Conservation (phyloP, 2,888 invertebrate species). For the Megalurothrips usitatus region DNA sequence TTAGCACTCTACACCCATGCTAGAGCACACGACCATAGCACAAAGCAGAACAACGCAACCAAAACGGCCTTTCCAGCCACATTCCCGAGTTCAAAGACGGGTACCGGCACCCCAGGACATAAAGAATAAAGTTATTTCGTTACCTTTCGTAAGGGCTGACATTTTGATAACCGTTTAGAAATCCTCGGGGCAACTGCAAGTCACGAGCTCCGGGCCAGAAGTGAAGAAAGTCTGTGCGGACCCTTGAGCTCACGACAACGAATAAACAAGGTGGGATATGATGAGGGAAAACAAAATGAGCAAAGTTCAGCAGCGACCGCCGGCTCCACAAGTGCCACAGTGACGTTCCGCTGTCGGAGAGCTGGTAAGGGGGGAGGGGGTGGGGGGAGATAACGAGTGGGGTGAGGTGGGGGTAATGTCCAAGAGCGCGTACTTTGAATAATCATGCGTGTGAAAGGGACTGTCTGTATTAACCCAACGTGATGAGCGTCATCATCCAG, state of each 20-base stretch:
- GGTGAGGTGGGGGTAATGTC: background rate
- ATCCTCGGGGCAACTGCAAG: background rate
- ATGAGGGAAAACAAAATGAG: background rate
- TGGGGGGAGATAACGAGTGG: background rate
- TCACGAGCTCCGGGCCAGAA: background rate
- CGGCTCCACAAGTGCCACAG: constrained; percentile 4
- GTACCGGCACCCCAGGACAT: background rate
- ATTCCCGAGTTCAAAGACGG: background rate
- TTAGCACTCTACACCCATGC: background rate
- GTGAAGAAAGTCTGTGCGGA: background rate
- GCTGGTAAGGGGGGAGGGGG: background rate
- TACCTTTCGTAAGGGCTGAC: constrained; percentile 4
- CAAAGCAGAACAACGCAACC: background rate
- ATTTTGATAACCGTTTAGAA: background rate
- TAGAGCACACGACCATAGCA: background rate
- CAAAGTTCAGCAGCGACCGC: background rate
- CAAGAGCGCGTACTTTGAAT: background rate
- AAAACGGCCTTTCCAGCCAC: background rate
- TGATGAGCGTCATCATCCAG: too few species aligned
- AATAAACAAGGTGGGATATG: background rate
- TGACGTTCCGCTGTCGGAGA: background rate
- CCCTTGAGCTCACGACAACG: background rate
- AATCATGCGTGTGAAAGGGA: background rate
- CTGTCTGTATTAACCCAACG: too few species aligned
- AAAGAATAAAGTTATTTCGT: background rate